Base-by-base conservation (phyloP, 2,888 invertebrate species). In the Sialis lutaria region DNA sequence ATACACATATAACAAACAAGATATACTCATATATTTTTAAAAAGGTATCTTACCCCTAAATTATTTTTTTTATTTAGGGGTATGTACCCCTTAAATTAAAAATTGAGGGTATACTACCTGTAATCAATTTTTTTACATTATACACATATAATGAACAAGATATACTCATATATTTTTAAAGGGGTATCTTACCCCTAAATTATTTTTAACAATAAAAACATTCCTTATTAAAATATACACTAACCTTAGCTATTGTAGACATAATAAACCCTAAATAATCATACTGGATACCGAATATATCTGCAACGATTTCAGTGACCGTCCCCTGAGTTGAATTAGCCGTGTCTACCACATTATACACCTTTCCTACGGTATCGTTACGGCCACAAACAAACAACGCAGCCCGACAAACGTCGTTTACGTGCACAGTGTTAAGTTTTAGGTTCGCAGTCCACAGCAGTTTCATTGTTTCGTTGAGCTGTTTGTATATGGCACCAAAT, bases 401-500 rank as follows among this genome's bases (percentile, higher is more conserved):
- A 1, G 89, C 91, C 47, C 79, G 72, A 59, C 81, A 85, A n/a
- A 89, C 73, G 66, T 93, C 93, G 13, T 67, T 63, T 1, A 90
- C 87, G 62, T 92, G 89, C 30, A 92, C 79, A 0, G 92, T 93
- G 66, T 91, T 88, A 68, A 89, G 75, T 59, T 78, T 79, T 53
- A 92, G 71, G 50, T 85, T 79, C 8, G 81, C 79, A 39, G 83
- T 86, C 91, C 92, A 93, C 22, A 92, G 69, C 34, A 93, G 70
- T 64, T 90, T 89, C 90, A 93, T 90, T 52, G 86, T 85, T 65
- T 92, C 89, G 35, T 80, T 78, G 33, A 91, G 69, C 59, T 88
- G 80, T 60, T 86, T 88, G 67, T 93, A 93, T 52, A 92, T 80
- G 37, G 84, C 85, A 49, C 89, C 91, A 57, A 88, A 81, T 34